These are phyloP conservation scores for Catharus bicknelli DNA, from an alignment of 2,113 vertebrate species.

Conservation along the genomic window DNA sequence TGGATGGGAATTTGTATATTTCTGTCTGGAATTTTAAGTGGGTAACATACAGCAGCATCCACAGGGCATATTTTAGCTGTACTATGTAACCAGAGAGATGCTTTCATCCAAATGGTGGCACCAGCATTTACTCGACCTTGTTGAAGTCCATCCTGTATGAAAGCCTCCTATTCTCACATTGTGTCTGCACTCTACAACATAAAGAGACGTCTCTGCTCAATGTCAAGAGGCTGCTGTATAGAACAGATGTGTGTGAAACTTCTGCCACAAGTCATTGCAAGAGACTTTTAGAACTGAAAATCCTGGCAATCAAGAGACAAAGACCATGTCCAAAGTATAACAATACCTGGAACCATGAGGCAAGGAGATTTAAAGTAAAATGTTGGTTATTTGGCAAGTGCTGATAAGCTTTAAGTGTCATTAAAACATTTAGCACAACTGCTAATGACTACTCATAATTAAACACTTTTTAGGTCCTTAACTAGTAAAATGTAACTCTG, in stretches of 20 bases:
- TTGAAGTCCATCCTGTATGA: neutral
- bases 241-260: rapidly evolving
- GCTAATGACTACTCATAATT: neutral
- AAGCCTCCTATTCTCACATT: neutral
- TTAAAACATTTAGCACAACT: constrained; percentile 24
- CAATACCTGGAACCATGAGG: neutral
- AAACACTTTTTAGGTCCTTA: neutral
- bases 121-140: neutral
- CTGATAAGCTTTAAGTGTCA: neutral
- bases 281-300: neutral
- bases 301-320: neutral
- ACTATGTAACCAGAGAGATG: neutral
- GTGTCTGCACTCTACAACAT: neutral
- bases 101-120: neutral
- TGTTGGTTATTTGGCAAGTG: neutral
- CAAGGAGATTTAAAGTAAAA: neutral
- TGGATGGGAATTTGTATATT: neutral
- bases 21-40: neutral
- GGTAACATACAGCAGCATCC: neutral
- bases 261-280: neutral
- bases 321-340: neutral
- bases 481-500: neutral
- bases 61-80: neutral
- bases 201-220: neutral
- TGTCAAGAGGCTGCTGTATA: neutral